Conservation (phyloP, 2,113 vertebrate species). For the Kryptolebias marmoratus region DNA sequence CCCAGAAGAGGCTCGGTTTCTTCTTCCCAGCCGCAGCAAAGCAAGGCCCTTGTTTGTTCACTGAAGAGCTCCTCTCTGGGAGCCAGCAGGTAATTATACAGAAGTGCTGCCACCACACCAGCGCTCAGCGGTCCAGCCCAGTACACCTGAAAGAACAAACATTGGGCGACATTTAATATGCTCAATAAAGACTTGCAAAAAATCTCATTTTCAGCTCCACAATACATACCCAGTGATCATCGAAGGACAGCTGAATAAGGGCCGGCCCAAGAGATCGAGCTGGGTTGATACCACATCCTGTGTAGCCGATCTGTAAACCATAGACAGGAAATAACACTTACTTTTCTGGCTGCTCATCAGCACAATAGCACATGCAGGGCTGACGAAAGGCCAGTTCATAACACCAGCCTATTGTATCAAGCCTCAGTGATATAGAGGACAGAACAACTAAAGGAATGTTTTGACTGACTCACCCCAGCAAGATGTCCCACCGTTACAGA, state of each 20-base stretch:
- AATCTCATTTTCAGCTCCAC: not conserved
- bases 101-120: slow-evolving; percentile 63
- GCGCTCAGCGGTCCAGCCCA: slow-evolving; percentile 67
- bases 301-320: slow-evolving; percentile 84
- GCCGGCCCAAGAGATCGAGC: slow-evolving; percentile 87
- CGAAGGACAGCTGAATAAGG: slow-evolving; percentile 77
- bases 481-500: slow-evolving; percentile 86
- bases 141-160: slow-evolving; percentile 55
- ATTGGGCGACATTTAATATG: not conserved
- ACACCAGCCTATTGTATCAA: slow-evolving; percentile 36
- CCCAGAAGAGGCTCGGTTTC: not conserved
- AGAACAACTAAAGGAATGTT: slow-evolving; percentile 7
- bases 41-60: slow-evolving; percentile 80
- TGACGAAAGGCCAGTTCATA: slow-evolving; percentile 17
- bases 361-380: slow-evolving; percentile 5
- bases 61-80: slow-evolving; percentile 76
- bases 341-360: slow-evolving; percentile 24
- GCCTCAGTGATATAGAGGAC: slow-evolving; percentile 10
- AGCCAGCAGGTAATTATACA: slow-evolving; percentile 86
- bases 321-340: slow-evolving; percentile 27
- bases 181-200: not conserved
- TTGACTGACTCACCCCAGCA: slow-evolving; percentile 80
- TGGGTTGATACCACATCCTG: slow-evolving; percentile 88
- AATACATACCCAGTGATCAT: slow-evolving; percentile 83
- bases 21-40: slow-evolving; percentile 3